A percentile compares a stretch with the other conserved stretches of the same genome.
Evolutionary conservation across 2,888 invertebrate species (phyloP).

Genomic region (Amblyjoppa proteus): DNA sequence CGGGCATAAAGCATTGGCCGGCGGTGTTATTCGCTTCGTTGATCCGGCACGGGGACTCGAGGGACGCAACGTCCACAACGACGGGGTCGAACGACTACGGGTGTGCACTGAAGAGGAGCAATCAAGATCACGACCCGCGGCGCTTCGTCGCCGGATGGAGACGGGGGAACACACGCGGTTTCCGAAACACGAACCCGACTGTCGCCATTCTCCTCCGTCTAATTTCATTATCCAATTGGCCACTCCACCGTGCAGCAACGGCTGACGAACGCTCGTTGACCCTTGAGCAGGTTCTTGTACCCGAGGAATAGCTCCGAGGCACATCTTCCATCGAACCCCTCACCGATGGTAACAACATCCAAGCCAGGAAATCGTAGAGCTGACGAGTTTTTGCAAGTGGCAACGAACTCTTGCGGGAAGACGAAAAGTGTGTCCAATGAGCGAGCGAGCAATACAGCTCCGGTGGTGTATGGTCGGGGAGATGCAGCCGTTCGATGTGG

Average conservation of each 20-base stretch:
- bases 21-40: slow-evolving; percentile 25
- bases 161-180: background rate
- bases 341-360: background rate
- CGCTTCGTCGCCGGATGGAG: slow-evolving; percentile 19
- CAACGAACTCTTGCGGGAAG: background rate
- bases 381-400: slow-evolving; percentile 3
- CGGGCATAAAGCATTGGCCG: slow-evolving; percentile 2
- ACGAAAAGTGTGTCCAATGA: background rate
- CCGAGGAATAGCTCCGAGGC: slow-evolving; percentile 16
- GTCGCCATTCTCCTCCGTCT: slow-evolving; percentile 40
- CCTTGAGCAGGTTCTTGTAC: slow-evolving; percentile 38
- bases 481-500: slow-evolving; percentile 2
- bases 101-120: slow-evolving; percentile 71
- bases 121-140: slow-evolving; percentile 73
- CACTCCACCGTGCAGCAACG: slow-evolving; percentile 11
- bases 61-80: slow-evolving; percentile 52
- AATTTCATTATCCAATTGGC: slow-evolving; percentile 63
- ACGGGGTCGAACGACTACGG: slow-evolving; percentile 33
- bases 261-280: slow-evolving; percentile 43
- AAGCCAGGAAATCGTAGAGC: background rate
- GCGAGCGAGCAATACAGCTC: background rate
- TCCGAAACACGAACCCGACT: slow-evolving; percentile 45
- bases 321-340: background rate
- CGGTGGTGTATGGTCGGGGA: slow-evolving; percentile 1
- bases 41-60: slow-evolving; percentile 23